Evolutionary conservation across 2,113 vertebrate genomes (phyloP).

Genomic region (Paraplagusia blochii): DNA sequence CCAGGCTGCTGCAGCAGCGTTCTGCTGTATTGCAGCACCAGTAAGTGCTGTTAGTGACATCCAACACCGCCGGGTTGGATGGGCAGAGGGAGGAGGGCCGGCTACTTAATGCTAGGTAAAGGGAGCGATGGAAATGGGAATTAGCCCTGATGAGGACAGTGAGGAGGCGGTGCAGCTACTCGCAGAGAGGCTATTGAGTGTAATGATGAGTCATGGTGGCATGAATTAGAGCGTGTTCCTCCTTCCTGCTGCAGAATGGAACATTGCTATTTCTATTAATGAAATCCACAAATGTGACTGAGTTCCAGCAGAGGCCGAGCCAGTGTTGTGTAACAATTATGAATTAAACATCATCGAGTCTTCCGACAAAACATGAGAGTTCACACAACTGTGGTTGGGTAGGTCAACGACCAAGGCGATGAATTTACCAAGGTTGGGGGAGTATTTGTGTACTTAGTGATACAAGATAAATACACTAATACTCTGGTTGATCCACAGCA

Average conservation of each 20-base stretch:
- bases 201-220: constrained; percentile 72
- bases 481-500: too few relatives aligned
- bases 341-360: constrained; percentile 63
- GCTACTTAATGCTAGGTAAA: constrained; percentile 68
- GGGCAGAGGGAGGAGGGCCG: constrained; percentile 43
- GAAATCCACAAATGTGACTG: constrained; percentile 61
- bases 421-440: constrained; percentile 43
- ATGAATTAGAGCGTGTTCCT: constrained; percentile 54
- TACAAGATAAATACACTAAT: too few relatives aligned
- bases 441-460: too few relatives aligned
- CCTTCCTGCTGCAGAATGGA: constrained; percentile 37
- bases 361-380: constrained; percentile 36
- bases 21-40: constrained; percentile 65
- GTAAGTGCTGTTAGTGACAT: constrained; percentile 81
- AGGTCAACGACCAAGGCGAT: constrained; percentile 47
- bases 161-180: constrained; percentile 60
- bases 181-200: constrained; percentile 52
- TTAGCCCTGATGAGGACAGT: constrained; percentile 59
- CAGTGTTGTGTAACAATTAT: constrained; percentile 65
- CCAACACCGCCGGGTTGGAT: constrained; percentile 65
- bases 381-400: constrained; percentile 35
- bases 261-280: constrained; percentile 63
- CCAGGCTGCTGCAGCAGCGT: constrained; percentile 75
- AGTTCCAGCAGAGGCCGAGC: constrained; percentile 56
- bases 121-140: constrained; percentile 67